A percentile compares a stretch with the other conserved stretches of the same genome.
Evolutionary conservation across 1,140 invertebrate species (phyloP).

Genomic region (Eriocheir sinensis): DNA sequence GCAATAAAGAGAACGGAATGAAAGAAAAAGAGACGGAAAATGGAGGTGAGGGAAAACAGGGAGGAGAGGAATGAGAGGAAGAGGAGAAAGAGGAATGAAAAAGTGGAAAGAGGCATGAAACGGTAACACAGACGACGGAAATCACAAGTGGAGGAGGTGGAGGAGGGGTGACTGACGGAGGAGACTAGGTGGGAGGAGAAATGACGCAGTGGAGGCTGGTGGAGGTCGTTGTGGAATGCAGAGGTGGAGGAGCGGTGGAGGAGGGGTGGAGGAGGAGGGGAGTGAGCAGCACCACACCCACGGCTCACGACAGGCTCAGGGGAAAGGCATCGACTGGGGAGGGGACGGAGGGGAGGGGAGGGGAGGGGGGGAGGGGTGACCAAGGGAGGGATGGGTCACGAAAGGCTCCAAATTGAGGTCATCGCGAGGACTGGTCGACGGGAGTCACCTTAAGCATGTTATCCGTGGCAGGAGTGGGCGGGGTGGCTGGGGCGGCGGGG

Average conservation of each 20-base stretch:
- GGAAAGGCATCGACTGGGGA: not conserved
- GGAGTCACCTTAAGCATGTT: not conserved
- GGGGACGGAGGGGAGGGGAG: not conserved
- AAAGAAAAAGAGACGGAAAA: not conserved
- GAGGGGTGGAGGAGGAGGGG: not conserved
- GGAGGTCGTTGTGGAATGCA: not conserved
- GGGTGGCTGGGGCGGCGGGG: not conserved
- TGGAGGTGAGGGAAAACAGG: too few relatives aligned
- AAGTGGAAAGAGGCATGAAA: too few relatives aligned
- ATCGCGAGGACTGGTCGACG: too few relatives aligned
- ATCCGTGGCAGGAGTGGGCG: not conserved
- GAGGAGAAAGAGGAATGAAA: not conserved
- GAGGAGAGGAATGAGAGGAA: not conserved
- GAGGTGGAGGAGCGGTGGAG: not conserved
- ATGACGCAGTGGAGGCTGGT: conserved; percentile 11
- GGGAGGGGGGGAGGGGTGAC: too few relatives aligned
- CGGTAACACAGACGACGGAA: too few relatives aligned
- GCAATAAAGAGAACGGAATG: not conserved
- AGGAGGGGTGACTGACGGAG: not conserved
- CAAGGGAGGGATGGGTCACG: too few relatives aligned
- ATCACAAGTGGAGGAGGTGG: too few relatives aligned
- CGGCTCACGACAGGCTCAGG: not conserved
- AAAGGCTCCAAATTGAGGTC: too few relatives aligned
- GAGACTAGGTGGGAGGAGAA: not conserved
- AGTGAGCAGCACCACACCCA: conserved; percentile 12